Percentiles rank a stretch among this genome's conserved stretches.
phyloP scores from a whole-genome alignment of 2,113 vertebrate species.

The Cyprinus carpio region DNA sequence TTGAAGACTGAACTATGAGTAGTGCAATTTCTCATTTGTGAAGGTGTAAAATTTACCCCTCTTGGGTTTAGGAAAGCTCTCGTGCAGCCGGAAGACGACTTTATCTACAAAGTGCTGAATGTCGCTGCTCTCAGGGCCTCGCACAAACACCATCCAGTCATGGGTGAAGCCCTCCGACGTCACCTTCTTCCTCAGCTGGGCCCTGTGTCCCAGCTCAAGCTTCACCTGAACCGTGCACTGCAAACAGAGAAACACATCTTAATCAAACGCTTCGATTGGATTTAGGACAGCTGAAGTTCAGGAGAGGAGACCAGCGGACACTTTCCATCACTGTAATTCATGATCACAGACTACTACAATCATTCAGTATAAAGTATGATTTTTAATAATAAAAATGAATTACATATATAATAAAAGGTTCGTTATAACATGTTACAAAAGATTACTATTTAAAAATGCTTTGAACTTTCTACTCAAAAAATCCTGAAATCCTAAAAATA shows the following conservation, averaged over 20 bases:
- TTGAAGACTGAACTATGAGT: neutral
- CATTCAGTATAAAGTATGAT: too few relatives aligned
- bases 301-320: neutral
- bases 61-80: conserved; percentile 98
- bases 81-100: conserved; percentile 95
- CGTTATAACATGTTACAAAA: too few relatives aligned
- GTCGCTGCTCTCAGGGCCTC: conserved; percentile 92
- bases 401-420: too few relatives aligned
- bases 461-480: too few relatives aligned
- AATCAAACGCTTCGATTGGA: neutral
- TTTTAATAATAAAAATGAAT: too few relatives aligned
- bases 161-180: conserved; percentile 97
- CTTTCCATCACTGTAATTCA: too few relatives aligned
- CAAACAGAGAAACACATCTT: neutral
- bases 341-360: too few relatives aligned
- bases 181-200: conserved; percentile 94
- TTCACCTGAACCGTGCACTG: conserved; percentile 99
- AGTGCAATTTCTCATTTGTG: neutral
- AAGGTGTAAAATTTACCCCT: conserved; percentile 80
- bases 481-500: too few relatives aligned
- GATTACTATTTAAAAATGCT: neutral
- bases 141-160: conserved; percentile 99
- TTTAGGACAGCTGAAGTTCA: neutral
- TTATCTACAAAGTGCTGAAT: conserved; percentile 99
- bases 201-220: conserved; percentile 95